Percentiles rank a stretch among this genome's conserved stretches.
Conservation (phyloP, 2,113 vertebrate species). For the Antennarius striatus region DNA sequence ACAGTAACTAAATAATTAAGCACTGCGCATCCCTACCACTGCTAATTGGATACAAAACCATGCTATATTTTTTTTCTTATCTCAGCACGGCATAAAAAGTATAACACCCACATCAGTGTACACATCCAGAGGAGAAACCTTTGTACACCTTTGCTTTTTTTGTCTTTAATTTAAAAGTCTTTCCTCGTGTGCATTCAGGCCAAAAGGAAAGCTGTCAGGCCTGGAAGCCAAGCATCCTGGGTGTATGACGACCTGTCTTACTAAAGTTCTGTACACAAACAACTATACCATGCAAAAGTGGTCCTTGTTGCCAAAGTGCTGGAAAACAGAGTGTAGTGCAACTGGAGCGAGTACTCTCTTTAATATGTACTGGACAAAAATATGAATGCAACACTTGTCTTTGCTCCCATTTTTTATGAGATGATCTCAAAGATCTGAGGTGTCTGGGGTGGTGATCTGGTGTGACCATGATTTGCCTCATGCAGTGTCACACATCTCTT, state of each 20-base stretch:
- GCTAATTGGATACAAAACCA: constrained; percentile 6
- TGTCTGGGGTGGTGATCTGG: no score
- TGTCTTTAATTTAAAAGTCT: not conserved
- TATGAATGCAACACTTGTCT: no score
- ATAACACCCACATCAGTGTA: constrained; percentile 4
- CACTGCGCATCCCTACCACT: not conserved
- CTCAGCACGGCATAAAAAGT: constrained; percentile 5
- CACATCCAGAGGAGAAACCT: constrained; percentile 28
- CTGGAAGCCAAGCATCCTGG: constrained; percentile 44
- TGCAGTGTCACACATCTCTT: no score
- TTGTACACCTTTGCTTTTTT: constrained; percentile 7
- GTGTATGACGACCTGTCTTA: constrained; percentile 45
- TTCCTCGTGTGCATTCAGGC: constrained; percentile 41
- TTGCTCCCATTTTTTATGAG: no score
- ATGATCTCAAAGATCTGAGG: no score
- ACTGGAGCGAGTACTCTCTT: not conserved
- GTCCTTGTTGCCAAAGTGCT: not conserved
- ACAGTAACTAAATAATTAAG: constrained; percentile 58
- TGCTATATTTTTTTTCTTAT: not conserved
- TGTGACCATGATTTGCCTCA: no score
- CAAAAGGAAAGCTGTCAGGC: constrained; percentile 58
- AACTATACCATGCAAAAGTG: not conserved
- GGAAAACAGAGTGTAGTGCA: not conserved
- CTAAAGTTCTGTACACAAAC: not conserved
- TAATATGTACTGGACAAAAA: no score